Evolutionary conservation across 2,797 vertebrate genomes (phyloP).

Genomic region (Pseudocheirus occidentalis): DNA sequence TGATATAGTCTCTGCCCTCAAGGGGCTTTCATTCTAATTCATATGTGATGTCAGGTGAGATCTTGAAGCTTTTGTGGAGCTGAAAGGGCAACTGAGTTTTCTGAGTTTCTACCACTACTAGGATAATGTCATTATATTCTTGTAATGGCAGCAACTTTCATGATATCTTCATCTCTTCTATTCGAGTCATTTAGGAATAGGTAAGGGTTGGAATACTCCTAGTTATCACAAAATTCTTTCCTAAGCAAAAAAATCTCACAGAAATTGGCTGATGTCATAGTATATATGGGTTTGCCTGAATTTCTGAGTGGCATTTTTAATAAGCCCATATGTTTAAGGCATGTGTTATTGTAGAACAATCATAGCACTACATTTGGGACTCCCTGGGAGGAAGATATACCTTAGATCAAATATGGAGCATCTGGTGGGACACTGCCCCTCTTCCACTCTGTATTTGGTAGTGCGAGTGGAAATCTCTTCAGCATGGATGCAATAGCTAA

Average conservation of each 20-base stretch:
- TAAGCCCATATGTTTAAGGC: background rate
- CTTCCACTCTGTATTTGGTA: background rate
- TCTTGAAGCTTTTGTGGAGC: no score
- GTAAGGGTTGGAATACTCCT: background rate
- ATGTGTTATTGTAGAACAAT: background rate
- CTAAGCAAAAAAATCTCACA: background rate
- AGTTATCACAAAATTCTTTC: background rate
- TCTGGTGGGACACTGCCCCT: background rate
- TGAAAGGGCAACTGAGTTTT: no score
- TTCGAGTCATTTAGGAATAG: background rate
- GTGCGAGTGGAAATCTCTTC: background rate
- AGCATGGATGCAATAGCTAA: background rate
- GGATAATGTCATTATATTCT: no score
- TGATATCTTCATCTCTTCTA: background rate
- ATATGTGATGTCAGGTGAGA: no score
- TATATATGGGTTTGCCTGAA: background rate
- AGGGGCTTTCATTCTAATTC: no score
- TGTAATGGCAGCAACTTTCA: background rate
- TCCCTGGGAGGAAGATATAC: background rate
- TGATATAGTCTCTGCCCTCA: no score
- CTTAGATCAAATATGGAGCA: background rate
- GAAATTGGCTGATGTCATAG: background rate
- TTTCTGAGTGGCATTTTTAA: background rate
- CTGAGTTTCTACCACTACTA: no score
- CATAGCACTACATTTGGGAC: background rate